Evolutionary conservation across 1,140 invertebrate genomes (phyloP).

Genomic region (Drosophila carrolli): DNA sequence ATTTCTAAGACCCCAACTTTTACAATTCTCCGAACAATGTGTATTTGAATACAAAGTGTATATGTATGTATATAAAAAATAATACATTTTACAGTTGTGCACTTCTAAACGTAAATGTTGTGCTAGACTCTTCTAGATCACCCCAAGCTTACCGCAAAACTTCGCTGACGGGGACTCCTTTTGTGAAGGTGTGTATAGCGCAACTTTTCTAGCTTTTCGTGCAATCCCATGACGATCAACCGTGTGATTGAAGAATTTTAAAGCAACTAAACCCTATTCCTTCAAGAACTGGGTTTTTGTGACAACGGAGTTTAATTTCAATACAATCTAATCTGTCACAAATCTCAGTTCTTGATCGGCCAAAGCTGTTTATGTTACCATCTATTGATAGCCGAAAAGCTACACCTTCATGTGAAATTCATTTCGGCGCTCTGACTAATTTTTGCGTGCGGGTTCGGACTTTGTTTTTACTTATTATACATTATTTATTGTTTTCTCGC

Average conservation of each 20-base stretch:
- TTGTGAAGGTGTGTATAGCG: slow-evolving; percentile 1
- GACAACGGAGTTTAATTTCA: slow-evolving; percentile 17
- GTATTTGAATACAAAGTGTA: too few species aligned
- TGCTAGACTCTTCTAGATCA: not conserved
- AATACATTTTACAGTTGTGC: too few species aligned
- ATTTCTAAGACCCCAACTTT: not conserved
- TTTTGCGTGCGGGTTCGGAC: slow-evolving; percentile 6
- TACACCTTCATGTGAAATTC: slow-evolving; percentile 34
- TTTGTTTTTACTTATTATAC: slow-evolving; percentile 13
- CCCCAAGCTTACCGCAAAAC: slow-evolving; percentile 12
- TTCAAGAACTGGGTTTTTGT: slow-evolving; percentile 1
- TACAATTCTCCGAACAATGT: too few species aligned
- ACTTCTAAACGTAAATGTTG: too few species aligned
- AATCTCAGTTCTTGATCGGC: slow-evolving; percentile 11
- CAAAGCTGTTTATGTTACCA: slow-evolving; percentile 6
- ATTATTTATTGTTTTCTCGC: slow-evolving; percentile 3
- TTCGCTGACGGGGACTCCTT: not conserved
- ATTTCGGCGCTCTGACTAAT: slow-evolving; percentile 25
- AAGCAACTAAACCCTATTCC: slow-evolving; percentile 26
- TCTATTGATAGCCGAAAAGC: slow-evolving; percentile 15
- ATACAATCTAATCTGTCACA: slow-evolving; percentile 32
- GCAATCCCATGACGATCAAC: slow-evolving; percentile 36
- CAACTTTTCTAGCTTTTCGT: slow-evolving; percentile 32
- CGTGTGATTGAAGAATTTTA: not conserved
- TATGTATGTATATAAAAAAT: too few species aligned